Base-by-base conservation (phyloP, 2,888 invertebrate species). In the Dryocosmus kuriphilus region DNA sequence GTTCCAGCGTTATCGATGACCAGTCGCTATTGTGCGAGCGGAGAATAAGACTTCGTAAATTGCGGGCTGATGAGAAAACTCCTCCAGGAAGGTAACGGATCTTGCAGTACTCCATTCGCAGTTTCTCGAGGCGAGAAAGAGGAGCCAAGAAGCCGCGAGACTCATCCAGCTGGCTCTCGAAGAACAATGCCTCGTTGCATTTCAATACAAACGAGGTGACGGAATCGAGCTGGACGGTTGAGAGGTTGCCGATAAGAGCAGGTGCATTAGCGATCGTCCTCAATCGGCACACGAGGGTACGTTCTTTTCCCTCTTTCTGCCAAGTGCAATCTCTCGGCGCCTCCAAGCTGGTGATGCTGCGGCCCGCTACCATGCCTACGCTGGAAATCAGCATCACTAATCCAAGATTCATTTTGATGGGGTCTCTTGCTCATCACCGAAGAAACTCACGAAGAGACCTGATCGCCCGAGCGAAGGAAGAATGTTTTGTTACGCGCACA, bases 1-100 rank as follows among this genome's bases (percentile, higher is more conserved):
- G 93, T 86, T 96, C 96, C 92, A 96, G 93, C 32, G 95, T 95
- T 94, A 96, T 95, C 27, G 95, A 94, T 19, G 96, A 95, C 96
- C 96, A 96, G 88, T 96, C 96, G 38, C 95, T 95, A 89, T 96
- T 96, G 89, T 95, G 95, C 24, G 96, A 96, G 71, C 95, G 93
- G 83, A 97, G 92, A 41, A 94, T 94, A 74, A 97, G 92, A 81
- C 93, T 93, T 74, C 94, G 93, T 35, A 97, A 92, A 86, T 95
- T 94, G 85, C 94, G 94, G 51, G 96, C 92, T 73, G 95, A 94
- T 35, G 94, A 93, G 85, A 97, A 93, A 74, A 95, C 95, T 60
- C 95, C 94, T 41, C 94, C 94, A 6, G 96, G 95, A 78, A 97
- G 93, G 87, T 95, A 94, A 83, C 95, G 93, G 83, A 96, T 94